These are phyloP conservation scores for Harpalus rubripes DNA, from an alignment of 2,888 invertebrate species.

Conservation along the genomic window DNA sequence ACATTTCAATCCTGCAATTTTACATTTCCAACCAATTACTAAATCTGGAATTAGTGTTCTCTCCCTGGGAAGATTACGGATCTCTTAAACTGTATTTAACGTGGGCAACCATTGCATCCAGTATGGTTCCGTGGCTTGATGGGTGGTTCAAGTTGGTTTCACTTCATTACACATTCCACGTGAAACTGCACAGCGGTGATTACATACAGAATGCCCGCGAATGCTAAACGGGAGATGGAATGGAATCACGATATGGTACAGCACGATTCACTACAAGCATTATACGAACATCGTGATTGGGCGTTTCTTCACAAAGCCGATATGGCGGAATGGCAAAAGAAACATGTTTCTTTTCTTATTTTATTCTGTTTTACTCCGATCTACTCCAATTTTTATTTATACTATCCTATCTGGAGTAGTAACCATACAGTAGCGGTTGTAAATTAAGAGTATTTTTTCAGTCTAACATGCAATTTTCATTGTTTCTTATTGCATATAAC, in stretches of 20 bases:
- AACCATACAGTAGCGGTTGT: too few species aligned
- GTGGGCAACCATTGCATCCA: conserved; percentile 12
- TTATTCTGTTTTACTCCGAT: neutral
- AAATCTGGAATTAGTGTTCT: too few species aligned
- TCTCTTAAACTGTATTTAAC: too few species aligned
- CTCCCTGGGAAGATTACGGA: too few species aligned
- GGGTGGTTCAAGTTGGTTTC: conserved; percentile 40
- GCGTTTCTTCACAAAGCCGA: neutral
- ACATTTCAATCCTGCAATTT: too few species aligned
- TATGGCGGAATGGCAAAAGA: neutral
- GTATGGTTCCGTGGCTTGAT: conserved; percentile 5
- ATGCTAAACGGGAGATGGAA: conserved; percentile 30
- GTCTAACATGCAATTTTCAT: too few species aligned
- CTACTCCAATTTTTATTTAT: too few species aligned
- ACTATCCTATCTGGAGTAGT: too few species aligned
- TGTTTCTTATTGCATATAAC: too few species aligned
- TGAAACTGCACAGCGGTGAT: conserved; percentile 1
- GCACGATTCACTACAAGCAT: conserved; percentile 17
- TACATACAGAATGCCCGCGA: neutral
- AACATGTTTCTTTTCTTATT: neutral
- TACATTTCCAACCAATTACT: too few species aligned
- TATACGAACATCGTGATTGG: conserved; percentile 1
- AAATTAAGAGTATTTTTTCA: too few species aligned
- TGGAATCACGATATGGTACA: conserved; percentile 24
- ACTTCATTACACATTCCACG: conserved; percentile 49